Conservation (phyloP, 2,888 invertebrate species). For the Biston betularia region DNA sequence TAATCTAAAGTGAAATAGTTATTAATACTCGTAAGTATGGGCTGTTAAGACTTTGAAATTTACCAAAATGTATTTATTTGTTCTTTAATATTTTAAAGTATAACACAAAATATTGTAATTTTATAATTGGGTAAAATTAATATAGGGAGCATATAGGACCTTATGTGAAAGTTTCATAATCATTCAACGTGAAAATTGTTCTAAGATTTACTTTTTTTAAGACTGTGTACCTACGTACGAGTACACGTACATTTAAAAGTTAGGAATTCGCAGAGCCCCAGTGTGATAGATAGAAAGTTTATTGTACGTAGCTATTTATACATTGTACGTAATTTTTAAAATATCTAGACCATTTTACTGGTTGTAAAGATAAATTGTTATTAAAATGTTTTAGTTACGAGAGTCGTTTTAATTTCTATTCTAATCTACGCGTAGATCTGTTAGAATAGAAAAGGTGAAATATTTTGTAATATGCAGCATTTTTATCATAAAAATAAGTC, state of each 20-base stretch:
- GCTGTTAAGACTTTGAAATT: slow-evolving; percentile 24
- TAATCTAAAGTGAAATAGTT: slow-evolving; percentile 20
- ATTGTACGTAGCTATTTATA: slow-evolving; percentile 1
- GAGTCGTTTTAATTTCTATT: slow-evolving; percentile 15
- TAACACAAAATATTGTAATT: not conserved
- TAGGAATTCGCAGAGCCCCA: not conserved
- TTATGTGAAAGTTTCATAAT: no score
- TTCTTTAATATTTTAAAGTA: no score
- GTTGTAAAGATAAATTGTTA: slow-evolving; percentile 53
- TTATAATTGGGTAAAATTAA: not conserved
- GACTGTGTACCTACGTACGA: no score
- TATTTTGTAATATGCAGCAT: no score
- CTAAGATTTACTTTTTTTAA: no score
- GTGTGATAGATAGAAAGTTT: not conserved
- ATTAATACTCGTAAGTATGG: slow-evolving; percentile 30
- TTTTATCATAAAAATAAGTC: no score
- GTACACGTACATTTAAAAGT: no score
- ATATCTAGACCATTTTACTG: slow-evolving; percentile 4
- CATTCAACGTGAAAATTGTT: not conserved
- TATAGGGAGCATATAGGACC: no score
- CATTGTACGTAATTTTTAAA: not conserved
- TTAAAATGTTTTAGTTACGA: slow-evolving; percentile 55
- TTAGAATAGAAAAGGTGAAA: not conserved
- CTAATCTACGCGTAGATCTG: not conserved
- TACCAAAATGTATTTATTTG: no score